Base-by-base conservation (phyloP, 2,113 vertebrate genomes). In the Urocolius indicus region DNA sequence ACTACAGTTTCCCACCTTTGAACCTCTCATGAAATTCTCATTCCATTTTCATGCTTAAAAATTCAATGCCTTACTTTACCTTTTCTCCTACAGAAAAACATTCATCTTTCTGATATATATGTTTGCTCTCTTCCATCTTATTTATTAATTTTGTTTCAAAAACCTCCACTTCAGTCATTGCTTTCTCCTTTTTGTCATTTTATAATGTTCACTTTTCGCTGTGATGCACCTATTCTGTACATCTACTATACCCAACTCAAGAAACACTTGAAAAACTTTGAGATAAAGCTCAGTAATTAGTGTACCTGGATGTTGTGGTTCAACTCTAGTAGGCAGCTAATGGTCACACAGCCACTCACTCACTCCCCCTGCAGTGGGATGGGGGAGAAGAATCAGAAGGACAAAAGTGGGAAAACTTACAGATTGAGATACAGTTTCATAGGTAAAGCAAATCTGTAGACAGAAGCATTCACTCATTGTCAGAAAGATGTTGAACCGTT, bases 231-330 rank as follows among this genome's bases (percentile, higher is more conserved):
- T 57, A 5, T 74, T 74, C n/a, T 48, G 13, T 73, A 61, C 38
- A 72, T 11, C 6, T 58, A 21, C 6, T 36, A 58, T 24, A 21
- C 5, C 2, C 22, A 43, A 14, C 16, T 51, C 6, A 19, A 85
- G 57, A 73, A 84, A 38, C 20, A 48, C 14, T 52, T 16, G 45
- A 48, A 75, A 82, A 83, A 58, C 34, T 4, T 55, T 76, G 15
- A 16, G 3, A 68, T 74, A 22, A 80, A 54, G 30, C 55, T 8
- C 8, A 51, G 45, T 12, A 54, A 10, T 67, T 67, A 36, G 19
- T 24, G 30, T 32, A 41, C 9, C 10, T 38, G 17, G 0, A 4
- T 38, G 13, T 38, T 1, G 0, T 45, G 30, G 13, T 27, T 58
- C 62, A 54, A 27, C 24, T 13, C 21, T 22, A 3, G 5, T 8